Evolutionary conservation across 1,140 invertebrate genomes (phyloP), one percentile per base, ranked within the genome.

Genomic region (Phenacoccus solenopsis): DNA sequence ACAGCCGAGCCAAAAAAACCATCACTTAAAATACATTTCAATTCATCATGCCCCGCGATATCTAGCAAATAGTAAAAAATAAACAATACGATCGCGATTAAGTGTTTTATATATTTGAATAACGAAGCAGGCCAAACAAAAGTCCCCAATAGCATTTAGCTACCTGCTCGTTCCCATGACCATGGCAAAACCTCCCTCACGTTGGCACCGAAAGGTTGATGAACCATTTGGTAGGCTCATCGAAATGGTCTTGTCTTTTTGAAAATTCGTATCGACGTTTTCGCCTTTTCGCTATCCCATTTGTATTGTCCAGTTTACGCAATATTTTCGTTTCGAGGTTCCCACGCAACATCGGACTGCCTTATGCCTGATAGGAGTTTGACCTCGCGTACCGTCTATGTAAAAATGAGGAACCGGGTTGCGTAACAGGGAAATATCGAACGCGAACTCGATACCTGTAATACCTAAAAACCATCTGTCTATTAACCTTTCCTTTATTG

Each of bases 361-460:
- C 20, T 49, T 49, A 49, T 49, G 38, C 3, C 16, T n/a, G n/a
- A n/a, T n/a, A 49, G 38, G 38, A 49, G 38, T 49, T 49, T 49
- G 38, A 49, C 38, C 38, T 49, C 38, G 13, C 38, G 38, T 49
- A 3, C 20, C 30, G 30, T 7, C 12, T 49, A 49, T 49, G 13
- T 10, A 49, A 49, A 49, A 49, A 49, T 49, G 5, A 49, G 38
- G 38, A 49, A n/a, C 38, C 38, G 20, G 38, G 20, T 49, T 49
- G 38, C 38, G 38, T 49, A 49, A 49, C 38, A 49, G 38, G 38
- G 38, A 49, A 49, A 49, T 49, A 49, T 49, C 38, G 38, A 49
- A 49, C 38, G 38, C 38, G 38, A 49, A 49, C 20, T 49, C 38
- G 38, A 49, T 49, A 49, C 38, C 38, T 49, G 38, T 49, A 49